Evolutionary conservation across 2,113 vertebrate genomes (phyloP).

Genomic region (Rhynchomys soricoides): DNA sequence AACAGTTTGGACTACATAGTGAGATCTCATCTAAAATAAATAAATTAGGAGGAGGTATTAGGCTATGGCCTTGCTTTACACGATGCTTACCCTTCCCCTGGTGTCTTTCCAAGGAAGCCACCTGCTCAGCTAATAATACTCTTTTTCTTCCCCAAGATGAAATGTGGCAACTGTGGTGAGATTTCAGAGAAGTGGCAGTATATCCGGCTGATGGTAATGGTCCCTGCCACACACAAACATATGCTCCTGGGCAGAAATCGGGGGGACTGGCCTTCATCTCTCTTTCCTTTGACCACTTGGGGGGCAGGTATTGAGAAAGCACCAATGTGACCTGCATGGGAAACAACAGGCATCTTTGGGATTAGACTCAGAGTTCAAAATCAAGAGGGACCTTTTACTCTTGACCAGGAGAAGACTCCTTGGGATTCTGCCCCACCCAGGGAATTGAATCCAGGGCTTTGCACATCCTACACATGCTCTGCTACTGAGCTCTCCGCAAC

Average conservation of each 20-base stretch:
- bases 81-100: neutral
- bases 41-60: neutral
- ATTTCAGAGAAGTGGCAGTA: slow-evolving; percentile 98
- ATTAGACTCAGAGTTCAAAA: slow-evolving; percentile 42
- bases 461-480: neutral
- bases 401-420: neutral
- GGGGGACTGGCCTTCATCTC: neutral
- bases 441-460: neutral
- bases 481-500: neutral
- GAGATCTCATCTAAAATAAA: neutral
- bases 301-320: neutral
- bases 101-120: neutral
- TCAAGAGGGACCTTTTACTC: neutral
- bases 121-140: slow-evolving; percentile 43
- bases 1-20: neutral
- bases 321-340: neutral
- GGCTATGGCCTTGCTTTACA: neutral
- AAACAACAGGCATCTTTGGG: neutral
- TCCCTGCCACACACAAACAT: neutral
- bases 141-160: slow-evolving; percentile 88
- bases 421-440: neutral
- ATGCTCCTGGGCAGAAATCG: neutral
- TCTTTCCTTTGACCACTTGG: neutral
- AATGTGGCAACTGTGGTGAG: slow-evolving; percentile 97
- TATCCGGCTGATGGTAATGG: slow-evolving; percentile 90